These are phyloP conservation scores for Tinea trinotella DNA, from an alignment of 2,888 invertebrate species.

Conservation along the genomic window DNA sequence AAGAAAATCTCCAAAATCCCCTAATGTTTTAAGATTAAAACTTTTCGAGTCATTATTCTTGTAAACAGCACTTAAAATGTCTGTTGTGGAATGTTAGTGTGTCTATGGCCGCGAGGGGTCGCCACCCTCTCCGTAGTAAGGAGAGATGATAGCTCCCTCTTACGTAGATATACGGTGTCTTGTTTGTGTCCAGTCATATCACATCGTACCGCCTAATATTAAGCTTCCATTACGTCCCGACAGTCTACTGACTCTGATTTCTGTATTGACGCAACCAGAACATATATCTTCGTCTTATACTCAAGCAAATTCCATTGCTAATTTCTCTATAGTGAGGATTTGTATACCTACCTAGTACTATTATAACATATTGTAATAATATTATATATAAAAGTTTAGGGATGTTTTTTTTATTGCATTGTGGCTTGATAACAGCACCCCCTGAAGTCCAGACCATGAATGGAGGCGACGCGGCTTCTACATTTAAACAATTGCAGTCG, in stretches of 20 bases:
- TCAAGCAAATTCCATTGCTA: neutral
- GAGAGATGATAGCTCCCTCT: constrained; percentile 44
- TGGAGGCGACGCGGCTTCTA: too few relatives aligned
- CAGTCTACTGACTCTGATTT: constrained; percentile 10
- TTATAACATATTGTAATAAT: too few relatives aligned
- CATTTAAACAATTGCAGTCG: too few relatives aligned
- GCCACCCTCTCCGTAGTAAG: constrained; percentile 28
- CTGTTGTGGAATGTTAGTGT: constrained; percentile 2
- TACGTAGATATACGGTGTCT: constrained; percentile 49
- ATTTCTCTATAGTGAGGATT: neutral
- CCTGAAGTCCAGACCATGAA: too few relatives aligned
- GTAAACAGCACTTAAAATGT: constrained; percentile 4
- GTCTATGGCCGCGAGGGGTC: constrained; percentile 18
- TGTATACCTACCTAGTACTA: too few relatives aligned
- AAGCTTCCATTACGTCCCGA: constrained; percentile 43
- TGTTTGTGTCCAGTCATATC: constrained; percentile 54
- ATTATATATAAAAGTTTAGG: too few relatives aligned
- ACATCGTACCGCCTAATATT: constrained; percentile 33
- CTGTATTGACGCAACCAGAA: constrained; percentile 7
- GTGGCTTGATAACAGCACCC: too few relatives aligned
- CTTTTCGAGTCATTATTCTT: neutral
- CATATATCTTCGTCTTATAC: neutral
- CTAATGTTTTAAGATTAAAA: too few relatives aligned
- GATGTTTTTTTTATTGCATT: too few relatives aligned
- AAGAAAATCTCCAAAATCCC: too few relatives aligned